Evolutionary conservation across 92 coral and sea anemone species (phyloP).

Genomic region (Epizoanthus fatuus): DNA sequence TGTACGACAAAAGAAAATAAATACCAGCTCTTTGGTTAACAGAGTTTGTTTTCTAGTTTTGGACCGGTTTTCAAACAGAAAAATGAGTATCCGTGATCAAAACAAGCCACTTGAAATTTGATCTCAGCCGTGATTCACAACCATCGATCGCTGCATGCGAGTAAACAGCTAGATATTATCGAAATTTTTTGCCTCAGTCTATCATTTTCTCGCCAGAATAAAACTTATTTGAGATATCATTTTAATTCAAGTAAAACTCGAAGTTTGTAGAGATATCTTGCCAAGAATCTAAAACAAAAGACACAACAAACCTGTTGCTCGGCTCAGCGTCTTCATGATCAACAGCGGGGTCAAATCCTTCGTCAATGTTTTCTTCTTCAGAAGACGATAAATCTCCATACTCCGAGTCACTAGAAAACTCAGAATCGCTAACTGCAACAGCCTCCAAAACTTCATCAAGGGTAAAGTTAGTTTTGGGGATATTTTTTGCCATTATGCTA

Average conservation of each 20-base stretch:
- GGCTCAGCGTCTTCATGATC: neutral
- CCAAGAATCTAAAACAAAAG: constrained; percentile 2
- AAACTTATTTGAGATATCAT: constrained; percentile 14
- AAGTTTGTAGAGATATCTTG: neutral
- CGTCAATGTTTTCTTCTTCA: constrained; percentile 30
- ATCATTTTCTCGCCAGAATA: constrained; percentile 29
- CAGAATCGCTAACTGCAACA: neutral
- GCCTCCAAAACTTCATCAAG: neutral
- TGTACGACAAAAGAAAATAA: constrained; percentile 12
- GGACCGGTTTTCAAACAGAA: constrained; percentile 21
- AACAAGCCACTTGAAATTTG: constrained; percentile 25
- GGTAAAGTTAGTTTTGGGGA: neutral
- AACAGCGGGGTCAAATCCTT: constrained; percentile 27
- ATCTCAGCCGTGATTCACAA: constrained; percentile 17
- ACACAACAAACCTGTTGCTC: neutral
- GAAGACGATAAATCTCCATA: constrained; percentile 22
- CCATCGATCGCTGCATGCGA: neutral
- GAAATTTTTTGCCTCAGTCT: constrained; percentile 11
- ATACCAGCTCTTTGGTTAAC: constrained; percentile 17
- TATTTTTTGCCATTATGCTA: constrained; percentile 10
- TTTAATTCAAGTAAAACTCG: neutral
- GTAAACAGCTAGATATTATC: constrained; percentile 1
- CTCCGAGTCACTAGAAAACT: constrained; percentile 24
- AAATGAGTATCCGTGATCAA: constrained; percentile 12
- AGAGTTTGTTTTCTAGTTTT: constrained; percentile 25